Percentiles rank a stretch among this genome's conserved stretches.
Evolutionary conservation across 2,797 vertebrate species (phyloP).

Genomic region (Protonibea diacanthus): DNA sequence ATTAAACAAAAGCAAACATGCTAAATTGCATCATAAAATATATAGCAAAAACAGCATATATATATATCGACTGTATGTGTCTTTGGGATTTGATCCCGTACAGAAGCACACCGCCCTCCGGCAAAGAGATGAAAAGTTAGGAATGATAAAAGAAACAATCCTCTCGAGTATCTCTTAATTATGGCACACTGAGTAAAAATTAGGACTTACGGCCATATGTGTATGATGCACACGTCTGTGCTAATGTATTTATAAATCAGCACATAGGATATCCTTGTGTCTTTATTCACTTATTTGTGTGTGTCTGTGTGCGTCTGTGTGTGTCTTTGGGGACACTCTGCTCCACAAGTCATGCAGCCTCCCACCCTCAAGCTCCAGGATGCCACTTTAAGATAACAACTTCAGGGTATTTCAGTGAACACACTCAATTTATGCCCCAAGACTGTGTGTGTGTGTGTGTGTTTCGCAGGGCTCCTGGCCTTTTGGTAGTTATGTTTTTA

Average conservation of each 20-base stretch:
- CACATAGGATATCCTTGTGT: not conserved
- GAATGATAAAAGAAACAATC: constrained; percentile 48
- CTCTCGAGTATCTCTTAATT: constrained; percentile 56
- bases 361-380: constrained; percentile 65
- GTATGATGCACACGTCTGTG: constrained; percentile 18
- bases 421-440: constrained; percentile 59
- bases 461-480: constrained; percentile 46
- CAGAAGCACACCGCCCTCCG: not conserved
- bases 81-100: not conserved
- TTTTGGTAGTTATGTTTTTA: constrained; percentile 50
- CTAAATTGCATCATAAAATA: not conserved
- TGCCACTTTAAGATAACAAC: constrained; percentile 78
- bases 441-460: constrained; percentile 16
- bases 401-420: constrained; percentile 70
- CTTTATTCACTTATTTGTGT: not conserved
- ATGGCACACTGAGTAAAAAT: constrained; percentile 39
- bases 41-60: not conserved
- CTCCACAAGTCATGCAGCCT: constrained; percentile 66
- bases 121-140: constrained; percentile 36
- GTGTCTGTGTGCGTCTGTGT: constrained; percentile 11
- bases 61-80: not conserved
- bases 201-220: constrained; percentile 19
- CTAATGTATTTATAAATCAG: not conserved
- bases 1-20: not conserved
- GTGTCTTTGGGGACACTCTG: constrained; percentile 56